phyloP scores from a whole-genome alignment of 2,888 invertebrate species.

The Cataglyphis livida region DNA sequence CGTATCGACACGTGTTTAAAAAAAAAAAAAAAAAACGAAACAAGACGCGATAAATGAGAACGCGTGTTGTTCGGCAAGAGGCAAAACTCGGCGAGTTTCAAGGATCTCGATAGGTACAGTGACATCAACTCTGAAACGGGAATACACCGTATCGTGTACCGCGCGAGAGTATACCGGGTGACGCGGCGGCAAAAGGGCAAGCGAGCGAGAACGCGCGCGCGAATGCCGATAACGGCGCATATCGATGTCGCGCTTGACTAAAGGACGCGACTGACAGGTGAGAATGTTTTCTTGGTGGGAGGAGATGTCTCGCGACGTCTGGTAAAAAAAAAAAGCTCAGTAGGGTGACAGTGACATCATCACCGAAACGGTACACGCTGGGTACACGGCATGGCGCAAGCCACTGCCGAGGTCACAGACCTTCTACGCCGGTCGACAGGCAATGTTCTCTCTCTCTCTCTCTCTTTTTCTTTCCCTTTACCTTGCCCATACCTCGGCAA shows the following conservation, averaged over 20 bases:
- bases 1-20: neutral
- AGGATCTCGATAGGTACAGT: slow-evolving; percentile 35
- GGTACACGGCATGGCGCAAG: slow-evolving; percentile 70
- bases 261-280: neutral
- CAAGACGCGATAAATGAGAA: neutral
- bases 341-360: slow-evolving; percentile 77
- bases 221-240: neutral
- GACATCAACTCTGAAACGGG: slow-evolving; percentile 45
- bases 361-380: slow-evolving; percentile 77
- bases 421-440: slow-evolving; percentile 82
- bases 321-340: neutral
- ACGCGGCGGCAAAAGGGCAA: slow-evolving; percentile 4
- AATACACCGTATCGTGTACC: slow-evolving; percentile 28
- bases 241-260: slow-evolving; percentile 16
- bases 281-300: neutral
- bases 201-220: neutral
- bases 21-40: slow-evolving; percentile 9
- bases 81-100: slow-evolving; percentile 51
- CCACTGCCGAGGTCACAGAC: slow-evolving; percentile 84
- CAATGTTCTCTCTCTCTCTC: slow-evolving; percentile 76
- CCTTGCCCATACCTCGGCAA: slow-evolving; percentile 61
- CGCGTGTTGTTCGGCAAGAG: neutral
- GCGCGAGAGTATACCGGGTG: slow-evolving; percentile 43
- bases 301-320: neutral
- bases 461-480: slow-evolving; percentile 68